Evolutionary conservation across 2,113 vertebrate genomes (phyloP), one percentile per base, ranked within the genome.

Genomic region (Thinocorus orbignyianus): DNA sequence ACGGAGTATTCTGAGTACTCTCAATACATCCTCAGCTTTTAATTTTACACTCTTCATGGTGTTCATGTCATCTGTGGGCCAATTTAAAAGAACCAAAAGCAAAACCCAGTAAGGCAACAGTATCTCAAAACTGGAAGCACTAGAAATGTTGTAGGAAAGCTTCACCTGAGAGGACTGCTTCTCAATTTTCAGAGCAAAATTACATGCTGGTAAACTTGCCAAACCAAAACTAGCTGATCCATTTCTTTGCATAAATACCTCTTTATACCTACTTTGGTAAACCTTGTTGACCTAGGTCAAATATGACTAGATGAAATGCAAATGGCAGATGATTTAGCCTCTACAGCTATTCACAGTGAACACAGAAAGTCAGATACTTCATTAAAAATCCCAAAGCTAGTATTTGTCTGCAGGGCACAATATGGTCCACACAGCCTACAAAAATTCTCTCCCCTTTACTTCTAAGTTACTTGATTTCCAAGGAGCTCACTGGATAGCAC

Each of bases 401-500:
- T 37, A 79, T 64, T 92, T 60, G 37, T 79, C 69, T 94, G 61
- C 44, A 46, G 61, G 24, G 24, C 35, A 84, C 39, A 78, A 81
- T 25, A 19, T 13, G 62, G 85, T 65, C 52, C 16, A 16, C 16
- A 44, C 6, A 55, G 52, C 4, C 65, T 70, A 65, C 48, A 76
- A 57, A 93, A 92, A 76, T n/a, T 70, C 54, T 87, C 51, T 90
- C 24, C 24, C 44, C 17, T 13, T 70, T 74, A 31, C 35, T 57
- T 62, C 44, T 22, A 71, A 83, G 49, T 74, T 81, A 94, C 74
- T 95, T 85, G 42, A 95, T 86, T 95, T 65, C 66, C 65, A 62
- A 87, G 55, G 26, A 87, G 44, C 41, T 94, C 69, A 86, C 48
- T 89, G 77, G 62, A 92, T 62, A 94, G 17, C 7, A 2, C 61